phyloP scores from a whole-genome alignment of 30 jellyfish, hydroid and myxozoan genomes.

The Thelohanellus kitauei region DNA sequence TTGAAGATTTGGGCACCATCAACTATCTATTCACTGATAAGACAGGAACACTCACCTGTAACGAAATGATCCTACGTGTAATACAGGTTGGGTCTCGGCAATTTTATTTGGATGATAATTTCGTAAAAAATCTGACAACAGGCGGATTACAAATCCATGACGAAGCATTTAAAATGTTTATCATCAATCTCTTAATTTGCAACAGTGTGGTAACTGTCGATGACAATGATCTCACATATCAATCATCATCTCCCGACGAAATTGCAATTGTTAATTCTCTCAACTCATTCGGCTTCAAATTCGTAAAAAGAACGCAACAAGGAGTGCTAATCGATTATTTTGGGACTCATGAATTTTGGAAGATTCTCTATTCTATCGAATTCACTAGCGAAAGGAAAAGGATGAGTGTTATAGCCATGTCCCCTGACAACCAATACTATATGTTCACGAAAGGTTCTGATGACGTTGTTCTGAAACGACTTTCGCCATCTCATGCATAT shows the following conservation, averaged over 20 bases:
- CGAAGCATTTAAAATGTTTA: background rate
- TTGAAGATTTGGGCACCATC: constrained; percentile 64
- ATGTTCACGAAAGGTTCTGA: constrained; percentile 48
- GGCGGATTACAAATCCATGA: too few relatives aligned
- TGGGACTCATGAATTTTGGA: background rate
- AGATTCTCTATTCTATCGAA: background rate
- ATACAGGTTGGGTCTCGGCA: background rate
- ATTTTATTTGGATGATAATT: background rate
- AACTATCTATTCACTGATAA: constrained; percentile 48
- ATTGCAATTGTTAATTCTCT: background rate
- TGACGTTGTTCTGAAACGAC: background rate
- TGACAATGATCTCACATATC: background rate
- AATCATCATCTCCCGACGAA: background rate
- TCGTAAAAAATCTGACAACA: too few relatives aligned
- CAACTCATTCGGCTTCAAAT: background rate
- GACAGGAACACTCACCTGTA: constrained; percentile 70
- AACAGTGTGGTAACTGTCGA: background rate
- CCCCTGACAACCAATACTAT: constrained; percentile 28
- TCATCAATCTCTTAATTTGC: background rate
- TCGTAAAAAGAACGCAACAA: too few relatives aligned
- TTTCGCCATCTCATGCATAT: too few relatives aligned
- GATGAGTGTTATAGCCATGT: constrained; percentile 33
- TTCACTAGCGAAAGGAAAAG: constrained; percentile 28
- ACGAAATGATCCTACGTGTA: constrained; percentile 24
- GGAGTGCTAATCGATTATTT: too few relatives aligned